A percentile compares a stretch with the other conserved stretches of the same genome.
Conservation (phyloP, 2,797 vertebrate species). For the Dallia pectoralis region DNA sequence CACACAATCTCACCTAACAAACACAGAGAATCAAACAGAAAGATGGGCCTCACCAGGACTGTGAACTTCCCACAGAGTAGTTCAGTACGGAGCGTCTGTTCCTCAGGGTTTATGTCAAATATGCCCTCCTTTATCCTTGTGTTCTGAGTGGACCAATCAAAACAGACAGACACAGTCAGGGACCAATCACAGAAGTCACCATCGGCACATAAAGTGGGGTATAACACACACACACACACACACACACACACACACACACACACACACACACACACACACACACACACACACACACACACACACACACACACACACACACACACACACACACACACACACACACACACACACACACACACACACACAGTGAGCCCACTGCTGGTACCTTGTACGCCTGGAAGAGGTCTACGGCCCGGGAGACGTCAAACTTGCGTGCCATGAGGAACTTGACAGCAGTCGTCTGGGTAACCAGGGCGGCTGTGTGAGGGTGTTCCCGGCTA, state of each 20-base stretch:
- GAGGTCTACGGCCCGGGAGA: constrained; percentile 79
- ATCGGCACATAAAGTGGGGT: not conserved
- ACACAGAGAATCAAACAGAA: constrained; percentile 10
- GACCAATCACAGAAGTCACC: not conserved
- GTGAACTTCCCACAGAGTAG: constrained; percentile 83
- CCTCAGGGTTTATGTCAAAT: constrained; percentile 82
- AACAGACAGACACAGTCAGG: not conserved
- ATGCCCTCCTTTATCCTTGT: constrained; percentile 86
- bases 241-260: not conserved
- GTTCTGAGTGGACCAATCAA: constrained; percentile 61
- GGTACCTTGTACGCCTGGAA: constrained; percentile 85
- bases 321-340: not conserved
- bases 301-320: not conserved
- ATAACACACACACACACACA: not conserved
- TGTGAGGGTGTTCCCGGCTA: constrained; percentile 76
- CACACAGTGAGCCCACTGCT: too few relatives aligned
- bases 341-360: not conserved
- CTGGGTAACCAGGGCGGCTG: constrained; percentile 77
- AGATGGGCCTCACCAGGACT: constrained; percentile 73
- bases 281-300: not conserved
- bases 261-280: not conserved
- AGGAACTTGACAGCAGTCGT: constrained; percentile 84
- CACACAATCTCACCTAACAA: constrained; percentile 4
- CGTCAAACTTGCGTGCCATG: constrained; percentile 85
- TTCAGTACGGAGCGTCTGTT: constrained; percentile 82